Base-by-base conservation (phyloP, 2,113 vertebrate species). In the Enhydra lutris region DNA sequence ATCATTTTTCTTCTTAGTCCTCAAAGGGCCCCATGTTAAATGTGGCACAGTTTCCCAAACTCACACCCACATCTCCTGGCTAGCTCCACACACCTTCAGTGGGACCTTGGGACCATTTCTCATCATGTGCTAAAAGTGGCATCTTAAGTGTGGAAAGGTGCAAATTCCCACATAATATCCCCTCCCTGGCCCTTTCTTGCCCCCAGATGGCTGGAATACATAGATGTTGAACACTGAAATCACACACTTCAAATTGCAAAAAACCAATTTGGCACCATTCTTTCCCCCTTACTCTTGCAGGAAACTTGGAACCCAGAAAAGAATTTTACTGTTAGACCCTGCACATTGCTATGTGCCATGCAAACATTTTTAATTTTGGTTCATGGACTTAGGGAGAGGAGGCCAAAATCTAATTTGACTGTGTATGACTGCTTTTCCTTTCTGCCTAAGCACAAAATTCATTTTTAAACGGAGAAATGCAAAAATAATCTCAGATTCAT, bases 381-480 rank as follows among this genome's bases (percentile, higher is more conserved):
- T 39, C 18, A 20, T 7, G 11, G 29, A 81, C 50, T 92, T 85
- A 61, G 3, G 11, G 55, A 76, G 1, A 91, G 63, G 39, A 95
- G 61, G 45, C 18, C 61, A 87, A 80, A 52, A 71, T 87, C 92
- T 65, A 92, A 63, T 45, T 4, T 85, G 69, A 84, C 29, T 78
- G 26, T 50, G 9, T 36, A n/a, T 45, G 45, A 79, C 14, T 84
- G 36, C 11, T 85, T 92, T 87, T 92, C 57, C 81, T 65, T 95
- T 83, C n/a, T 80, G 73, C 78, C 89, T 78, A 93, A 73, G 81
- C 50, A 92, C 29, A 81, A 94, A 94, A 92, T 81, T 95, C 67
- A 92, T 88, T 94, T 95, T 83, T 94, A 76, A 96, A 50, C 31
- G 55, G 59, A 95, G 57, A 87, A 61, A 94, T 93, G 45, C 36